Base-by-base conservation (phyloP, 1,140 invertebrate species). In the Megalopta genalis region DNA sequence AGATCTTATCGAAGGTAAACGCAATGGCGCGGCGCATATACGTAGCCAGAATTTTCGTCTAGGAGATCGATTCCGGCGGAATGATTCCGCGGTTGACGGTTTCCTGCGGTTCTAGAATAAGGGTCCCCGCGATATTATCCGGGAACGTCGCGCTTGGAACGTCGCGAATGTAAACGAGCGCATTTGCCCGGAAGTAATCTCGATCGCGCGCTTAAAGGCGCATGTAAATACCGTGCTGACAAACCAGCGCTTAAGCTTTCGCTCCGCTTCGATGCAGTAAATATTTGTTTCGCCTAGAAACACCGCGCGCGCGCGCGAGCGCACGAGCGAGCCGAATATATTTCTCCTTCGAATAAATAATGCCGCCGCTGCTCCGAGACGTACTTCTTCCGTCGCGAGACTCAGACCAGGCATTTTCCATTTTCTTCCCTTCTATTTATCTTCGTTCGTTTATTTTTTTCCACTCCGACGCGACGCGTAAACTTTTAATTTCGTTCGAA, bases 151-250 rank as follows among this genome's bases (percentile, higher is more conserved):
- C 59, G 27, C 46, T 46, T 12, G 18, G 70, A 8, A 27, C 54
- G 54, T 42, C 25, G 63, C 67, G 80, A 73, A 80, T 76, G 75
- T 62, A 77, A 77, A 74, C 42, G 54, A 25, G 46, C 52, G 80
- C 37, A 59, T 70, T 32, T 74, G 68, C 9, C 16, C 62, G 75
- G 65, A 81, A 74, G 60, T 81, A 81, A 81, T 78, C 75, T 81
- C 54, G 62, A 65, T 77, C 67, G 54, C 62, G 60, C 62, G 79
- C 74, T 59, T 77, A 77, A 77, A 72, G 62, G 32, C 52, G 14
- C 49, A 25, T 25, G 74, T 63, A 81, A 78, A 81, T 78, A 78
- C 60, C 60, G 16, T 32, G 18, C 60, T 63, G 60, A 63, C 60
- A 63, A 63, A 63, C 27, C 60, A 2, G 27, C 14, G 27, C 27